phyloP scores from a whole-genome alignment of 64 coral and sea anemone species.

The Montipora efflorescens region DNA sequence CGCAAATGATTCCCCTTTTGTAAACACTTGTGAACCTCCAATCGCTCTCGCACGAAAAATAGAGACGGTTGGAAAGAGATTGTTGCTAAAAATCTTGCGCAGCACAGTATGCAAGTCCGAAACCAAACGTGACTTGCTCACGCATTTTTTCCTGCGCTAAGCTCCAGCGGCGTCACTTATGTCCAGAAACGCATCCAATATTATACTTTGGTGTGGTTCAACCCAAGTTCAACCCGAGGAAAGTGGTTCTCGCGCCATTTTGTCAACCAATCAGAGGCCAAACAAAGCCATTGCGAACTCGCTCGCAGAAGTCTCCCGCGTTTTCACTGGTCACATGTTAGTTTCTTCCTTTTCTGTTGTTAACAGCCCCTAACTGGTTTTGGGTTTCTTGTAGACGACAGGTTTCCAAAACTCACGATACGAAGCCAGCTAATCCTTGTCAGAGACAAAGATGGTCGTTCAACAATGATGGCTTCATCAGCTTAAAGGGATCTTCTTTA shows the following conservation, averaged over 20 bases:
- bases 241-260: neutral
- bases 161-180: too few species aligned
- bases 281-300: neutral
- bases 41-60: neutral
- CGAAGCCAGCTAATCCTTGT: slow-evolving; percentile 66
- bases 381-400: slow-evolving; percentile 55
- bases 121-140: too few species aligned
- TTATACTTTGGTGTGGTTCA: too few species aligned
- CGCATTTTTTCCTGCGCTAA: too few species aligned
- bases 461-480: slow-evolving; percentile 83
- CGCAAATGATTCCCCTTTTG: neutral
- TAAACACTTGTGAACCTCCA: too few species aligned
- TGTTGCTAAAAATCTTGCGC: too few species aligned
- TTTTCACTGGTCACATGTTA: neutral
- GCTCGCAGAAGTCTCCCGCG: too few species aligned
- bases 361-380: neutral
- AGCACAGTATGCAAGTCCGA: too few species aligned
- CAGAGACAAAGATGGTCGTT: slow-evolving; percentile 73
- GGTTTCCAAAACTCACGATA: slow-evolving; percentile 52
- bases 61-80: too few species aligned
- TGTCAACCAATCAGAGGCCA: neutral
- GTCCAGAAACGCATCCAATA: too few species aligned
- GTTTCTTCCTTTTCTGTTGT: neutral
- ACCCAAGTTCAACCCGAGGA: too few species aligned
- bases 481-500: slow-evolving; percentile 66